Conservation (phyloP, 2,113 vertebrate genomes). For the Cryptotis parvus region DNA sequence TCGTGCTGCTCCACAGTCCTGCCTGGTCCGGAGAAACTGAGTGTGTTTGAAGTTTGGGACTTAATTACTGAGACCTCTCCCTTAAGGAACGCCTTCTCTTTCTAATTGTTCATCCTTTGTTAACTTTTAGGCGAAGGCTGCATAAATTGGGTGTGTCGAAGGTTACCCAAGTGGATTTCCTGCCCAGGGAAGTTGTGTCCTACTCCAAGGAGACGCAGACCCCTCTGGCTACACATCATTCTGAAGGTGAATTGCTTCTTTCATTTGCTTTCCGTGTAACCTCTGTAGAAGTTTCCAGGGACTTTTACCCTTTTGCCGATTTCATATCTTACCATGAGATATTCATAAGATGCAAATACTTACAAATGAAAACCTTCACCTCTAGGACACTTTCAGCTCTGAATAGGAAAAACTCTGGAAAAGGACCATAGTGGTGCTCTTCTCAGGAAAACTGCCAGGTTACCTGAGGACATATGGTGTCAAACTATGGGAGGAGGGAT, state of each 20-base stretch:
- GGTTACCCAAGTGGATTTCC: conserved; percentile 97
- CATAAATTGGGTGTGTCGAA: conserved; percentile 96
- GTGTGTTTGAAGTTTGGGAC: background rate
- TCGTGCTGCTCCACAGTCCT: background rate
- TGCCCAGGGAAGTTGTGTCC: conserved; percentile 95
- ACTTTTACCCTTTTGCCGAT: background rate
- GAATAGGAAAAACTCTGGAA: background rate
- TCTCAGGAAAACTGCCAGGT: background rate
- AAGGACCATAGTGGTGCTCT: background rate
- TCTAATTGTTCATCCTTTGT: conserved; percentile 17
- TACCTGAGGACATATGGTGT: background rate
- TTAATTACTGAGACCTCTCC: background rate
- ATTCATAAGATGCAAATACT: background rate
- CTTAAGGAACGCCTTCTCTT: background rate
- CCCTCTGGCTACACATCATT: conserved; percentile 91
- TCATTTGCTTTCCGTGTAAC: background rate
- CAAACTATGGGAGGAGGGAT: background rate
- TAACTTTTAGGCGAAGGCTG: conserved; percentile 90
- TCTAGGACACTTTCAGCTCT: background rate
- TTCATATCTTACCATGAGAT: background rate
- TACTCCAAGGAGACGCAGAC: conserved; percentile 99
- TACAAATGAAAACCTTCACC: background rate
- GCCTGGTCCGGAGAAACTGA: background rate
- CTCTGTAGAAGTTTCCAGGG: background rate
- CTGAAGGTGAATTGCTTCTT: conserved; percentile 90